phyloP scores from a whole-genome alignment of 1,140 invertebrate species.

The Pissodes strobi region DNA sequence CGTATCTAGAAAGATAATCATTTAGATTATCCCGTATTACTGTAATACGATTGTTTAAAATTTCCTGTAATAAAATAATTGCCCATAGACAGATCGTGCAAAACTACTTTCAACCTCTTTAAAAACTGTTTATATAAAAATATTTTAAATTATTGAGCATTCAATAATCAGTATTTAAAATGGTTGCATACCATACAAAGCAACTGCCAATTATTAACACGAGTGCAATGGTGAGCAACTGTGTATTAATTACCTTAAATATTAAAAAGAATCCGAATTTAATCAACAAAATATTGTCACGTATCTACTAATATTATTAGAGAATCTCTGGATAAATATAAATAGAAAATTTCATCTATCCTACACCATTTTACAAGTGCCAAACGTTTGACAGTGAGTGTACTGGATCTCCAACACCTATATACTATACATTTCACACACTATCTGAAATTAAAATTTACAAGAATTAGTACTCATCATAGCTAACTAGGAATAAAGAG shows the following conservation, averaged over 20 bases:
- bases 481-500: too few relatives aligned
- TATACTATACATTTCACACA: not conserved
- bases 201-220: conserved; percentile 26
- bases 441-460: conserved; percentile 1
- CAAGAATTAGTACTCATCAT: too few relatives aligned
- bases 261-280: not conserved
- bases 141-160: too few relatives aligned
- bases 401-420: conserved; percentile 7
- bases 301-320: too few relatives aligned
- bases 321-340: not conserved
- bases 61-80: too few relatives aligned
- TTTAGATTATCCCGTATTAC: too few relatives aligned
- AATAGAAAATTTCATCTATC: not conserved
- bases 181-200: not conserved
- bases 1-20: too few relatives aligned
- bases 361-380: conserved; percentile 17
- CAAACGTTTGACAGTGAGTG: conserved; percentile 23
- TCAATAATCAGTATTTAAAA: too few relatives aligned
- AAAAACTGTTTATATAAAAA: too few relatives aligned
- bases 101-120: too few relatives aligned
- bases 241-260: not conserved
- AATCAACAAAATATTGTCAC: not conserved
- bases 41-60: too few relatives aligned
- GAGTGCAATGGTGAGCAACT: conserved; percentile 22
- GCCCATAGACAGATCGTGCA: too few relatives aligned